These are phyloP conservation scores for Lasioglossum leucozonium DNA, from an alignment of 2,888 invertebrate genomes.

Conservation along the genomic window DNA sequence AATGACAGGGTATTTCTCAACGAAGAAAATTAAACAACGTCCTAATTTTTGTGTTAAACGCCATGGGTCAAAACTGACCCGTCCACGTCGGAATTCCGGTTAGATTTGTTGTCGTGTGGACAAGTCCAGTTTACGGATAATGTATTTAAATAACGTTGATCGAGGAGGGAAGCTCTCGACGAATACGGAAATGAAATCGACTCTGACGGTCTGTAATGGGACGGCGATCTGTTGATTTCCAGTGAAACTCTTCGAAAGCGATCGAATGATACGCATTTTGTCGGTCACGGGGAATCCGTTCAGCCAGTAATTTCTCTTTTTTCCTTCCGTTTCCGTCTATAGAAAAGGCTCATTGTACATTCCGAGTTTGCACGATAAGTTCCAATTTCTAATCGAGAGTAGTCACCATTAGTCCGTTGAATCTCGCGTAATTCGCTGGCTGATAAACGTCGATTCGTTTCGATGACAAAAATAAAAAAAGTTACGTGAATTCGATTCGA, in stretches of 20 bases:
- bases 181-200: conserved; percentile 28
- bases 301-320: not conserved
- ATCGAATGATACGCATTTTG: not conserved
- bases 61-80: not conserved
- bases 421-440: not conserved
- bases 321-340: not conserved
- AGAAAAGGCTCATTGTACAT: not conserved
- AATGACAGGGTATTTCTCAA: not conserved
- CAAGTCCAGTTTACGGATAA: not conserved
- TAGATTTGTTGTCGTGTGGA: conserved; percentile 28
- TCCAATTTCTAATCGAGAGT: not conserved
- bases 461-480: no score
- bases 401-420: not conserved
- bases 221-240: not conserved
- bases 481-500: no score
- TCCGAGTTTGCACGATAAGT: not conserved
- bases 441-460: no score
- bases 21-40: not conserved
- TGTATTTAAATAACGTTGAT: conserved; percentile 5
- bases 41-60: not conserved
- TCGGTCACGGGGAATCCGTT: not conserved
- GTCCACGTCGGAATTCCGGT: not conserved
- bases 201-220: not conserved
- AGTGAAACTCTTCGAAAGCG: conserved; percentile 1
- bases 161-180: not conserved